Percentiles rank a stretch among this genome's conserved stretches.
These are phyloP conservation scores for Harpagifer antarcticus DNA, from an alignment of 2,797 vertebrate genomes.

Conservation along the genomic window DNA sequence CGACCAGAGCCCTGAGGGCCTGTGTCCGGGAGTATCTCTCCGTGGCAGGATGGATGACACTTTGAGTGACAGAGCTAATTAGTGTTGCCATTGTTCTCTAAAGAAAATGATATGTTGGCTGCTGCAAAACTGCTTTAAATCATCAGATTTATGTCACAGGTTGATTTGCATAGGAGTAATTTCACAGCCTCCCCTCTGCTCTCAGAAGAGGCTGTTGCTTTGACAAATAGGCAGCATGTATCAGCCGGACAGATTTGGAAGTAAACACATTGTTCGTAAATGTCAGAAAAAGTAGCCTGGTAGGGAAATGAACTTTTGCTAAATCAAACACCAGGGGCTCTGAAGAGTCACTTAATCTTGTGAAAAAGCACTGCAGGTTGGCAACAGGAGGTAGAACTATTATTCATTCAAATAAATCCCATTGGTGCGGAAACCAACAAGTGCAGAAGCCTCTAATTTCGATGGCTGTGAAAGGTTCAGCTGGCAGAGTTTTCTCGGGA, in stretches of 20 bases:
- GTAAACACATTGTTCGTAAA: conserved; percentile 38
- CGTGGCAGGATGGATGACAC: conserved; percentile 2
- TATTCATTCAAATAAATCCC: conserved; percentile 49
- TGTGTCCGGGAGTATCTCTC: conserved; percentile 16
- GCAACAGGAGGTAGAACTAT: conserved; percentile 41
- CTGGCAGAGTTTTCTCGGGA: conserved; percentile 18
- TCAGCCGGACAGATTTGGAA: conserved; percentile 32
- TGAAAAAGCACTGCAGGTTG: conserved; percentile 42
- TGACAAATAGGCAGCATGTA: conserved; percentile 28
- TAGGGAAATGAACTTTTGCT: conserved; percentile 53
- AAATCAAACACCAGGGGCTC: conserved; percentile 55
- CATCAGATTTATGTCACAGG: conserved; percentile 28
- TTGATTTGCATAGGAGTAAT: conserved; percentile 58
- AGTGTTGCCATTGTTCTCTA: conserved; percentile 10
- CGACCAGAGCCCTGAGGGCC: conserved; percentile 1
- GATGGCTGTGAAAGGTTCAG: conserved; percentile 32
- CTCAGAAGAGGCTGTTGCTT: conserved; percentile 14
- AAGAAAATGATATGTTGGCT: conserved; percentile 19
- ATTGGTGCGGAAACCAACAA: conserved; percentile 39
- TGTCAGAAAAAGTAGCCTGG: conserved; percentile 14
- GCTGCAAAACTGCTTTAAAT: conserved; percentile 23
- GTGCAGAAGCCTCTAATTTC: conserved; percentile 28
- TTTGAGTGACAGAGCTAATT: conserved; percentile 20
- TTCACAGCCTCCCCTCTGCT: conserved; percentile 20
- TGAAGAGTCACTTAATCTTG: conserved; percentile 56